These are phyloP conservation scores for Temnothorax longispinosus DNA, from an alignment of 1,140 invertebrate species.

Conservation along the genomic window DNA sequence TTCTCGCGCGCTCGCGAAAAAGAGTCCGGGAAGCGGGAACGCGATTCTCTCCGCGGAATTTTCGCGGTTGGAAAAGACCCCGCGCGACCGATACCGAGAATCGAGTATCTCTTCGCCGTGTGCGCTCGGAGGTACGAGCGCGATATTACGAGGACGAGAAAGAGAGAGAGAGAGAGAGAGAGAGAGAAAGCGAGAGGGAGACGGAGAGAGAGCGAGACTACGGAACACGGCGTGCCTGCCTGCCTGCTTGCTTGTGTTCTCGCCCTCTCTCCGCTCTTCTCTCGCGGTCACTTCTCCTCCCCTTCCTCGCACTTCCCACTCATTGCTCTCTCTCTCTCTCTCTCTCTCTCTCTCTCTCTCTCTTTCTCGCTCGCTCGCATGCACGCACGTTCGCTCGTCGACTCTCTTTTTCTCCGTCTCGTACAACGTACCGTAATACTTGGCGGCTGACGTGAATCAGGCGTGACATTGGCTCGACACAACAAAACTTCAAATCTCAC, in stretches of 20 bases:
- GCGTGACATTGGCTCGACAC: conserved; percentile 76
- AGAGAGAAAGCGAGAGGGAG: neutral
- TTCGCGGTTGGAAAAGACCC: conserved; percentile 31
- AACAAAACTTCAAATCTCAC: conserved; percentile 77
- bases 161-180: neutral
- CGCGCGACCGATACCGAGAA: neutral
- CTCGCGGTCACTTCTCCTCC: conserved; percentile 41
- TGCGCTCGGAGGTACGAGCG: neutral
- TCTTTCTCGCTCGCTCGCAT: neutral
- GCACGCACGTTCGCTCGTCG: neutral
- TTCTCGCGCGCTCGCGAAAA: neutral
- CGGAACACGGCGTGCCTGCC: conserved; percentile 18
- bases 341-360: neutral
- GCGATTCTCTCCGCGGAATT: conserved; percentile 17
- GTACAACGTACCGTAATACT: conserved; percentile 60
- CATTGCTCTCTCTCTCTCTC: no score
- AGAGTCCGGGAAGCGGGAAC: conserved; percentile 25
- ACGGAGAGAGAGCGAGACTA: neutral
- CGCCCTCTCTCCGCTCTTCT: conserved; percentile 44
- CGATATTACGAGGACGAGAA: conserved; percentile 20
- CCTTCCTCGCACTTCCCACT: conserved; percentile 8
- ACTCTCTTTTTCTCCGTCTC: conserved; percentile 36
- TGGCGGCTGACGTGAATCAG: conserved; percentile 75
- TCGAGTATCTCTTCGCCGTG: neutral
- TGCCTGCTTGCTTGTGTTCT: conserved; percentile 29